These are phyloP conservation scores for Heliconius erato DNA, from an alignment of 2,888 invertebrate species.

Conservation along the genomic window DNA sequence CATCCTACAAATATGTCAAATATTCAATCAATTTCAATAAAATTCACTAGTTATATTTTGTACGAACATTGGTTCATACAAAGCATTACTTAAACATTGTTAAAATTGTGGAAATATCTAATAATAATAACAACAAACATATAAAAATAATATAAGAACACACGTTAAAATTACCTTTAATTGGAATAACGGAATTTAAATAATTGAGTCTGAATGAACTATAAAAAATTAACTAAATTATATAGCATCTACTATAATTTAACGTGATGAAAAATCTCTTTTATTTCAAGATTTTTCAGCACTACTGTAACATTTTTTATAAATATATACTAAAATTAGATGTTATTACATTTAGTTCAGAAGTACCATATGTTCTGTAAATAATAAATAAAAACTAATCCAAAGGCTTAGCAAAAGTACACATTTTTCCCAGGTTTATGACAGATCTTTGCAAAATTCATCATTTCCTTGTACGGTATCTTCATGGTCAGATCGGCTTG, in stretches of 20 bases:
- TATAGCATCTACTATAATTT: background rate
- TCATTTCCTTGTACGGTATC: background rate
- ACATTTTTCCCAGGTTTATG: background rate
- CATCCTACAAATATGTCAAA: slow-evolving; percentile 64
- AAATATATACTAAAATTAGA: no score
- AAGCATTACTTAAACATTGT: no score
- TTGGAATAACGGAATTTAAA: no score
- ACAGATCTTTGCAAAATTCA: no score
- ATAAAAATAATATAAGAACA: no score
- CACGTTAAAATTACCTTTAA: no score
- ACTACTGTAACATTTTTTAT: background rate
- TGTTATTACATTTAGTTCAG: background rate
- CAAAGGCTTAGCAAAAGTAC: background rate
- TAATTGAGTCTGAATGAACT: no score
- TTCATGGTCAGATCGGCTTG: background rate
- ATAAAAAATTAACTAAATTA: no score
- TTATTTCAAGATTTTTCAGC: background rate
- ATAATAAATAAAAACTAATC: background rate
- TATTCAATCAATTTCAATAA: background rate
- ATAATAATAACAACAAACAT: no score
- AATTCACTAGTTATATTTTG: no score
- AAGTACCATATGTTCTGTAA: background rate
- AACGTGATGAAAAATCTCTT: background rate
- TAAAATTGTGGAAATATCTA: no score
- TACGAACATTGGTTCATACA: background rate